Evolutionary conservation across 2,888 invertebrate genomes (phyloP).

Genomic region (Pseudococcus jackbeardsleyi): DNA sequence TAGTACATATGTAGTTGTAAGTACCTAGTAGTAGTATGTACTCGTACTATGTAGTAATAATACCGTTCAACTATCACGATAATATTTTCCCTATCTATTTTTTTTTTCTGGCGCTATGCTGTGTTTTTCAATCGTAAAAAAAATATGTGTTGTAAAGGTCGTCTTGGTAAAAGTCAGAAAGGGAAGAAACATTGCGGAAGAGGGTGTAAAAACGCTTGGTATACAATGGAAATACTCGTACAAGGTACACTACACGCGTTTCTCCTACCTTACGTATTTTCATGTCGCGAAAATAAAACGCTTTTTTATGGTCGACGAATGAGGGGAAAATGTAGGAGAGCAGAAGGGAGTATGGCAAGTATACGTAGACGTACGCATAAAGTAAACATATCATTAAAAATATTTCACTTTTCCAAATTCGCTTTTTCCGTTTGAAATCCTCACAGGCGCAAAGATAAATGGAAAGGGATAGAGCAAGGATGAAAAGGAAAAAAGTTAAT

Average conservation of each 20-base stretch:
- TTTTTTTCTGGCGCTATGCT: background rate
- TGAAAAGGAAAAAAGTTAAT: conserved; percentile 26
- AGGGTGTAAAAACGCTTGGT: background rate
- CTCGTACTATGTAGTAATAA: background rate
- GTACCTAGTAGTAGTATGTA: too few relatives aligned
- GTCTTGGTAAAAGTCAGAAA: conserved; percentile 9
- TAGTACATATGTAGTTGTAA: too few relatives aligned
- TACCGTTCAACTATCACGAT: conserved; percentile 36
- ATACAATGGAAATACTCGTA: background rate
- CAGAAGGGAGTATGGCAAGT: background rate
- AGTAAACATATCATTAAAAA: conserved; percentile 48
- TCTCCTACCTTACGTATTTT: background rate
- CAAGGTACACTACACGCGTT: background rate
- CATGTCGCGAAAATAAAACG: conserved; percentile 35
- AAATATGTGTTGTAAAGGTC: conserved; percentile 24
- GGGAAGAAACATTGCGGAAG: background rate
- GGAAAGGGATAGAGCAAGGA: background rate
- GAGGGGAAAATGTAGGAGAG: background rate
- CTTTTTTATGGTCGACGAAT: background rate
- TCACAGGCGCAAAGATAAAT: background rate
- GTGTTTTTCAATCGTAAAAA: background rate
- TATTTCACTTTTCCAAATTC: conserved; percentile 52
- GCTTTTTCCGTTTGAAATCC: conserved; percentile 45
- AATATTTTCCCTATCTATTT: conserved; percentile 23
- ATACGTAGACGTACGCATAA: conserved; percentile 21